These are phyloP conservation scores for Acleris literana DNA, from an alignment of 2,888 invertebrate genomes.

Conservation along the genomic window DNA sequence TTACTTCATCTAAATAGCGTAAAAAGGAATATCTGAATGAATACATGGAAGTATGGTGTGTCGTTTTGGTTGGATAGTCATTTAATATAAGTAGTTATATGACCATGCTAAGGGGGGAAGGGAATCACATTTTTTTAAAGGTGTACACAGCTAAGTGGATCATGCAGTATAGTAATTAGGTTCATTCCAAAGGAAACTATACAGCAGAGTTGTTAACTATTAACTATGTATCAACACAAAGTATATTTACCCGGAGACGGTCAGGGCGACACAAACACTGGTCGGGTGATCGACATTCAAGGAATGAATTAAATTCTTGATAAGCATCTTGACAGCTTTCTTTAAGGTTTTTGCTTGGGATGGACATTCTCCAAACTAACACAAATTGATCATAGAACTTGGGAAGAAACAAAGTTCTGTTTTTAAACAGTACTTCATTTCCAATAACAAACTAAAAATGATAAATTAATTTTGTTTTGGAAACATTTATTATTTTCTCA, in stretches of 20 bases:
- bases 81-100: slow-evolving; percentile 28
- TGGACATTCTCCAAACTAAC: slow-evolving; percentile 30
- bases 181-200: slow-evolving; percentile 77
- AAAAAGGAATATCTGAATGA: slow-evolving; percentile 24
- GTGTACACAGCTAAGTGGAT: slow-evolving; percentile 69
- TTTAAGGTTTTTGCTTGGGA: slow-evolving; percentile 46
- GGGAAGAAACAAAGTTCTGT: slow-evolving; percentile 27
- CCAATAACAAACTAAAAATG: slow-evolving; percentile 52
- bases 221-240: slow-evolving; percentile 72
- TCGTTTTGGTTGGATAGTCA: slow-evolving; percentile 20
- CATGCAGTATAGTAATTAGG: slow-evolving; percentile 77
- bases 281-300: slow-evolving; percentile 69
- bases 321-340: slow-evolving; percentile 83
- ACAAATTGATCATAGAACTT: slow-evolving; percentile 9
- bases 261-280: slow-evolving; percentile 80
- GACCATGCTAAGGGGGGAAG: slow-evolving; percentile 69
- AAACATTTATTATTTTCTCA: slow-evolving; percentile 80
- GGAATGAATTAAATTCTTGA: slow-evolving; percentile 68
- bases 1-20: slow-evolving; percentile 21
- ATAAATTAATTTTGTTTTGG: slow-evolving; percentile 61
- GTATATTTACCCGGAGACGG: slow-evolving; percentile 81
- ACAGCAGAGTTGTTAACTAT: slow-evolving; percentile 75
- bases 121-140: slow-evolving; percentile 54
- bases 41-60: slow-evolving; percentile 27
- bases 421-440: slow-evolving; percentile 47